A percentile compares a stretch with the other conserved stretches of the same genome.
phyloP scores from a whole-genome alignment of 2,797 vertebrate genomes.

The Falco berigora region DNA sequence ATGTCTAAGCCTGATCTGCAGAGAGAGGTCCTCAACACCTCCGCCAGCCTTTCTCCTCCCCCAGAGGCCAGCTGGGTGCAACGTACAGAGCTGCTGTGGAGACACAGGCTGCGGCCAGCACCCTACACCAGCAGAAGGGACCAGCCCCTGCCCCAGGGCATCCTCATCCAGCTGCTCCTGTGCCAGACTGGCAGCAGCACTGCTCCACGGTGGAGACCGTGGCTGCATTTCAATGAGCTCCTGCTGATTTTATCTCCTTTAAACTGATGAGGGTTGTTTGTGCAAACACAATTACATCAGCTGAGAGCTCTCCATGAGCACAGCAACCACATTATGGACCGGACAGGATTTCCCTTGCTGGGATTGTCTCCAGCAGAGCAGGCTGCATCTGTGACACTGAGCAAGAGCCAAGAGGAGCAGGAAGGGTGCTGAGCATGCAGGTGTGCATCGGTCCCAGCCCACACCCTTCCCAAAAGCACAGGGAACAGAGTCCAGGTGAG shows the following conservation, averaged over 20 bases:
- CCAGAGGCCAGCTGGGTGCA: not conserved
- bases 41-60: not conserved
- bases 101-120: not conserved
- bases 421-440: not conserved
- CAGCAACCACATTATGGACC: not conserved
- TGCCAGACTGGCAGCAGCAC: not conserved
- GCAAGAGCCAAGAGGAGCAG: not conserved
- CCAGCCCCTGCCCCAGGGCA: not conserved
- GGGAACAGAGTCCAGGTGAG: not conserved
- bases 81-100: not conserved
- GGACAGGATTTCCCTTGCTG: not conserved
- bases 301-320: not conserved
- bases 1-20: accelerated
- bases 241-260: not conserved
- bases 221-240: not conserved
- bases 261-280: not conserved
- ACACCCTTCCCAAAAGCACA: not conserved
- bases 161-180: not conserved
- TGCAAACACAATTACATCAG: not conserved
- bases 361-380: not conserved
- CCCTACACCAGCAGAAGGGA: not conserved
- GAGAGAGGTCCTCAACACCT: not conserved
- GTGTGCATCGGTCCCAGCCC: not conserved
- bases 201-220: not conserved
- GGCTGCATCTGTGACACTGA: not conserved